These are phyloP conservation scores for Tuberolachnus salignus DNA, from an alignment of 2,888 invertebrate genomes.

Conservation along the genomic window DNA sequence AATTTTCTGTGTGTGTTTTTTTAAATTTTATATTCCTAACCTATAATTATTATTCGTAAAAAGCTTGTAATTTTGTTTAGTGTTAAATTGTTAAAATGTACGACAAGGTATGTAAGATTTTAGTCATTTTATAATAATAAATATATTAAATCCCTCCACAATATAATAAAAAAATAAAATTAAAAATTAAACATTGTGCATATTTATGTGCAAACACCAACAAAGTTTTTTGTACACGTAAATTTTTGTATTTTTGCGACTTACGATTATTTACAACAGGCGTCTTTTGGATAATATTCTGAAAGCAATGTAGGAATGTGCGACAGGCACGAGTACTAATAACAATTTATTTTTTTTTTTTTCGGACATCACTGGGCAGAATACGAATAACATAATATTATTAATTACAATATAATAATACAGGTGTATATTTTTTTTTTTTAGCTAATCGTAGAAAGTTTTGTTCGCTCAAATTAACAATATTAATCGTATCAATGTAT, in stretches of 20 bases:
- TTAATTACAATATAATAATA: not conserved
- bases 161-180: too few relatives aligned
- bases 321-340: constrained; percentile 16
- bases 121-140: constrained; percentile 24
- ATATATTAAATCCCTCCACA: constrained; percentile 30
- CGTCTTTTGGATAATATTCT: not conserved
- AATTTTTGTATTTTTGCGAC: constrained; percentile 14
- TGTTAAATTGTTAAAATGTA: constrained; percentile 30
- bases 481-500: not conserved
- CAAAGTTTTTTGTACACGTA: constrained; percentile 14
- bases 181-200: constrained; percentile 33
- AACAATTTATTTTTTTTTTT: not conserved
- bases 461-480: constrained; percentile 17
- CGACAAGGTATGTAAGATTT: not conserved
- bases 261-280: constrained; percentile 40
- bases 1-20: too few relatives aligned
- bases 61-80: constrained; percentile 18
- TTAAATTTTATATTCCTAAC: not conserved
- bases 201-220: constrained; percentile 22
- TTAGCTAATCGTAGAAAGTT: constrained; percentile 6
- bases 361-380: constrained; percentile 27
- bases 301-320: constrained; percentile 42
- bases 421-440: too few relatives aligned
- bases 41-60: not conserved
- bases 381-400: not conserved